Evolutionary conservation across 1,140 invertebrate genomes (phyloP).

Genomic region (Drosophila sechellia): DNA sequence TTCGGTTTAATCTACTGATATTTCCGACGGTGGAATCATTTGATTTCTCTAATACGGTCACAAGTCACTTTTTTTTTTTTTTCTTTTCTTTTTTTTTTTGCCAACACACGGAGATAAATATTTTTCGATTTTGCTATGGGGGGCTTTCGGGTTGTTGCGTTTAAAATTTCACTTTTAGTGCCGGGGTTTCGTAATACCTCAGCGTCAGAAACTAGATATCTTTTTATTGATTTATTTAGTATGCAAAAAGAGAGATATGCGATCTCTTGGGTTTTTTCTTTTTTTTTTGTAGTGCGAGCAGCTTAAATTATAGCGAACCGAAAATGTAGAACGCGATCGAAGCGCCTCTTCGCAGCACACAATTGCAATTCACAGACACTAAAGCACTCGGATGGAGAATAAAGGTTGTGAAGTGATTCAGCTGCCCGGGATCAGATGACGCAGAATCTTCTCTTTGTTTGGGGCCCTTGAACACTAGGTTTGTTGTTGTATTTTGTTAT

Average conservation of each 20-base stretch:
- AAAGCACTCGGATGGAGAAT: conserved; percentile 16
- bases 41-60: conserved; percentile 44
- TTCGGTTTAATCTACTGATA: conserved; percentile 30
- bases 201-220: conserved; percentile 17
- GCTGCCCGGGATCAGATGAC: conserved; percentile 34
- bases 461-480: conserved; percentile 20
- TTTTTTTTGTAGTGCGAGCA: background rate
- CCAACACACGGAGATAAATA: conserved; percentile 59
- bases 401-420: conserved; percentile 52
- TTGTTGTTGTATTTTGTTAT: background rate
- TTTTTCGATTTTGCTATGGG: conserved; percentile 45
- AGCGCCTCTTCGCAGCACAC: conserved; percentile 45
- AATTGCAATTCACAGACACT: conserved; percentile 17
- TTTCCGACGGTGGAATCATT: conserved; percentile 17
- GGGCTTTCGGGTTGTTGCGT: conserved; percentile 38
- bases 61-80: conserved; percentile 28
- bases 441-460: conserved; percentile 40
- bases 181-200: conserved; percentile 59
- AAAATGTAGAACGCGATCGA: conserved; percentile 61
- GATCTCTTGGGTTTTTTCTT: conserved; percentile 1
- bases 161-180: conserved; percentile 51
- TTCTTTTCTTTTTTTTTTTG: conserved; percentile 33
- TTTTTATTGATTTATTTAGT: conserved; percentile 38
- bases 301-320: conserved; percentile 46
- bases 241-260: conserved; percentile 25